Base-by-base conservation (phyloP, 1,140 invertebrate genomes). In the Meloidogyne hapla region DNA sequence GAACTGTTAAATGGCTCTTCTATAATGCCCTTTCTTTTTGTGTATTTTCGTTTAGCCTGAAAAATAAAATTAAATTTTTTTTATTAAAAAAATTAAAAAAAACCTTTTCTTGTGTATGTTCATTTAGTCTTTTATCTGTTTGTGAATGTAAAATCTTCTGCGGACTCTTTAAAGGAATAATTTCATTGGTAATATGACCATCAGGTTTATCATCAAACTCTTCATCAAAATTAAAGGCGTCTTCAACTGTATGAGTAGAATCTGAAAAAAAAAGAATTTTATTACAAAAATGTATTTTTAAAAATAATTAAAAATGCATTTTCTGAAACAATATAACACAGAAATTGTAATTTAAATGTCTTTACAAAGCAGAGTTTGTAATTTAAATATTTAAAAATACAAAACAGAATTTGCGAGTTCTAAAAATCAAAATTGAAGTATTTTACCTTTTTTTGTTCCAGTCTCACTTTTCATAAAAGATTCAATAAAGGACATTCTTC, bases 221-320 rank as follows among this genome's bases (percentile, higher is more conserved):
- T 10, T 73, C 71, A 25, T 73, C 71, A 64, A 73, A 61, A 21
- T 42, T 56, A 21, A 63, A 76, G 9, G 75, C 75, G 40, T 76
- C 72, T 26, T 76, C 21, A 13, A 5, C 8, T 8, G 18, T 21
- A 13, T n/a, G 18, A 56, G 48, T 56, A 56, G 48, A 56, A 56
- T 56, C 48, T 56, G 18, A n/a, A 56, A 56, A 56, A 56, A 8
- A 15, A 15, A 45, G 42, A 45, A 56, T 56, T 48, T 42, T 42
- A 10, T 42, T 42, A n/a, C n/a, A n/a, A n/a, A n/a, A 33, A 33
- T 42, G 12, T 12, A 10, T 42, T 42, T 42, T 12, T 12, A 42
- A 42, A 33, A 33, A 33, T 33, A 6, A 2, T 10, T 12, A 10
- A 42, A 15, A 42, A 42, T 42, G 40, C 12, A 42, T 42, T 42